phyloP scores from a whole-genome alignment of 30 jellyfish, hydroid and myxozoan genomes.

The Aurelia coerulea region DNA sequence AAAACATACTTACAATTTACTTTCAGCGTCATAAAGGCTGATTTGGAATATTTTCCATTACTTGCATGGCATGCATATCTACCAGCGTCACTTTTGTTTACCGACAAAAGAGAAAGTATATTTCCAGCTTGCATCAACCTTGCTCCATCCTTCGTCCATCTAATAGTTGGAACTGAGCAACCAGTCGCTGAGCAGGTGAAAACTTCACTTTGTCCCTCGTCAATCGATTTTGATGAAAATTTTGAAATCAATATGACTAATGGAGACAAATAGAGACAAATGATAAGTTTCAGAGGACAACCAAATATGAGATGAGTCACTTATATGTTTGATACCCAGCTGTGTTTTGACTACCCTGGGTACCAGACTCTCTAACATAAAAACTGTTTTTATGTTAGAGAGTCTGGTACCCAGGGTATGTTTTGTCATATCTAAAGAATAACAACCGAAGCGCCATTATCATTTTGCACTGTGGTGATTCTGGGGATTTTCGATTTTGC shows the following conservation, averaged over 20 bases:
- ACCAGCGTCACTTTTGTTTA: neutral
- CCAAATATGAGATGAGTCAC: no score
- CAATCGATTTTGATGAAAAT: neutral
- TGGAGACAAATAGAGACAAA: neutral
- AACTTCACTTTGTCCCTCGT: neutral
- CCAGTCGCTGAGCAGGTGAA: neutral
- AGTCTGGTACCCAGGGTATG: no score
- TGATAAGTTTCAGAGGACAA: no score
- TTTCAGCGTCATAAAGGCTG: neutral
- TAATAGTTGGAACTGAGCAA: neutral
- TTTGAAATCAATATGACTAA: neutral
- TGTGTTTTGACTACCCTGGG: no score
- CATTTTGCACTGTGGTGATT: no score
- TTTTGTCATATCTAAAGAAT: no score
- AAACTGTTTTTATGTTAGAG: no score
- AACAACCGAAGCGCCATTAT: no score
- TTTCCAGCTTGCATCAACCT: neutral
- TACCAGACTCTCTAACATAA: no score
- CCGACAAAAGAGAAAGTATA: neutral
- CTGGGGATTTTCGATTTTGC: no score
- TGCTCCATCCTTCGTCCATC: slow-evolving; percentile 8
- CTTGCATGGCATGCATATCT: neutral
- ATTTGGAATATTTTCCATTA: neutral
- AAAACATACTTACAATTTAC: neutral
- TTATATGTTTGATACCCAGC: no score